These are phyloP conservation scores for Microplitis mediator DNA, from an alignment of 1,140 invertebrate species.

Conservation along the genomic window DNA sequence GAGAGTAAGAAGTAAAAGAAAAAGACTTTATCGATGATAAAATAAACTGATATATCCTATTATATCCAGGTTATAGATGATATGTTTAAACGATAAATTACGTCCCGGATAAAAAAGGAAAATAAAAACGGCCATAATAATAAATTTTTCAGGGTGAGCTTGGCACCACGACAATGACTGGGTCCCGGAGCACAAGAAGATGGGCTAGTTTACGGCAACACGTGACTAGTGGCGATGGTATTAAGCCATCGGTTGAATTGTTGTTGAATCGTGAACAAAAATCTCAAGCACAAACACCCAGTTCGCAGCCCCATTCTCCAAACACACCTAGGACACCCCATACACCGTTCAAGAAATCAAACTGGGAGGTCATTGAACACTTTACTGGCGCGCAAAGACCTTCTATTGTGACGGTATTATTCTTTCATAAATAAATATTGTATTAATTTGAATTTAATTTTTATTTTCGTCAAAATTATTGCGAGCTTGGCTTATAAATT, in stretches of 20 bases:
- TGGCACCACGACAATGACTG: conserved; percentile 39
- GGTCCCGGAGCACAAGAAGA: conserved; percentile 50
- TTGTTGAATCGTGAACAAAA: conserved; percentile 46
- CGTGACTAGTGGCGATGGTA: conserved; percentile 43
- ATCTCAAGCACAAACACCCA: conserved; percentile 55
- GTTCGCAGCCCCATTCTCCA: conserved; percentile 53
- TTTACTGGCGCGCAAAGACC: conserved; percentile 66
- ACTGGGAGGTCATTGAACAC: conserved; percentile 88
- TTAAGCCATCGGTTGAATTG: conserved; percentile 45
- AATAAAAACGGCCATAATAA: not conserved
- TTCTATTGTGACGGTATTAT: conserved; percentile 52
- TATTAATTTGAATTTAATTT: not conserved
- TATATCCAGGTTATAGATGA: no score
- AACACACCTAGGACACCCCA: conserved; percentile 58
- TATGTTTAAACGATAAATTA: no score
- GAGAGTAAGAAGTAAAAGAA: no score
- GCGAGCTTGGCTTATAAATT: conserved; percentile 8
- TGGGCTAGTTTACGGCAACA: conserved; percentile 63
- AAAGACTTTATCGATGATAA: no score
- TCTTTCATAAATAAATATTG: not conserved
- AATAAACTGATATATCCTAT: no score
- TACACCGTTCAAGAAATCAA: conserved; percentile 74
- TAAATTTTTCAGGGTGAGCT: conserved; percentile 43
- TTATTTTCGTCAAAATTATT: not conserved
- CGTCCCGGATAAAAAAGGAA: no score